Evolutionary conservation across 2,113 vertebrate species (phyloP).

Genomic region (Pedionomus torquatus): DNA sequence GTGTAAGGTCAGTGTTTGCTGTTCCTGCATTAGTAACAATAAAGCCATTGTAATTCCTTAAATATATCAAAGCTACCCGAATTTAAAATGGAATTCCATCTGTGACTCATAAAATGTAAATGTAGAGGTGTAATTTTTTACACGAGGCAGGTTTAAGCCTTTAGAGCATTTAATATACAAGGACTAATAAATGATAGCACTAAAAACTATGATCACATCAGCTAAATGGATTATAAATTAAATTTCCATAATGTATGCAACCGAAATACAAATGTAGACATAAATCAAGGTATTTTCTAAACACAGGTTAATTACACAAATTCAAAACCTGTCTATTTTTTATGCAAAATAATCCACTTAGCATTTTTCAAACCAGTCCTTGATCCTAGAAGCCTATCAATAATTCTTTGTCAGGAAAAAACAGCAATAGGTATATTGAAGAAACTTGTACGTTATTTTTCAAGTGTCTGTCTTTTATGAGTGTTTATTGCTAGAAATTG

Average conservation of each 20-base stretch:
- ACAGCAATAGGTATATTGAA: conserved; percentile 85
- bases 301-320: conserved; percentile 98
- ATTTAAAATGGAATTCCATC: conserved; percentile 87
- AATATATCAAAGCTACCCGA: conserved; percentile 75
- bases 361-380: conserved; percentile 82
- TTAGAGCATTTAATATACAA: conserved; percentile 91
- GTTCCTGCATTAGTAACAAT: conserved; percentile 74
- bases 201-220: conserved; percentile 96
- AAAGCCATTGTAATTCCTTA: conserved; percentile 67
- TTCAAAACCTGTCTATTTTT: conserved; percentile 93
- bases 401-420: conserved; percentile 84
- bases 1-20: conserved; percentile 74
- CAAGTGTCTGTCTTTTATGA: conserved; percentile 90
- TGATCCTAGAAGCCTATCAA: conserved; percentile 90
- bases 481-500: conserved; percentile 99
- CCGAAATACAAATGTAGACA: conserved; percentile 88
- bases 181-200: conserved; percentile 95
- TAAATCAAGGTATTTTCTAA: conserved; percentile 99
- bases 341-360: conserved; percentile 99
- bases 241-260: conserved; percentile 99
- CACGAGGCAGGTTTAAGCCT: conserved; percentile 84
- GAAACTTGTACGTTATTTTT: conserved; percentile 85
- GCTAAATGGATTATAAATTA: conserved; percentile 99
- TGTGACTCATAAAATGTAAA: conserved; percentile 93
- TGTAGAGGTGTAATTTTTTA: conserved; percentile 83